These are phyloP conservation scores for Uloborus diversus DNA, from an alignment of 1,140 invertebrate species.

Conservation along the genomic window DNA sequence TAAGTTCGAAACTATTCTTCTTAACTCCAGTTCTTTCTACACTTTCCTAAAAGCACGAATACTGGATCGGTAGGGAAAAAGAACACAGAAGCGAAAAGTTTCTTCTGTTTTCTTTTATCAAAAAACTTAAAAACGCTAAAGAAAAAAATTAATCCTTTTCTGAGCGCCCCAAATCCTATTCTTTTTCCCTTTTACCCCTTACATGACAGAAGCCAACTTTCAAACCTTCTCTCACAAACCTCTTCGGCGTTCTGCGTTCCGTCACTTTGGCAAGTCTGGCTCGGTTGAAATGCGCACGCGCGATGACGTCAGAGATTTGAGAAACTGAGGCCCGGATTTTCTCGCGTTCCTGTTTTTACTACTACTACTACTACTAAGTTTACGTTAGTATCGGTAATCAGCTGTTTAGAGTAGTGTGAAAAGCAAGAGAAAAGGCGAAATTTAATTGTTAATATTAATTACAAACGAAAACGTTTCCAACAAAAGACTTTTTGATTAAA, in stretches of 20 bases:
- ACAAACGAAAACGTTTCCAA: neutral
- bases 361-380: conserved; percentile 51
- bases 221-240: conserved; percentile 22
- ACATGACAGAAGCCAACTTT: conserved; percentile 17
- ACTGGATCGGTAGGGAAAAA: too few relatives aligned
- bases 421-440: neutral
- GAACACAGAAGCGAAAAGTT: neutral
- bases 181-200: conserved; percentile 19
- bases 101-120: neutral
- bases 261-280: conserved; percentile 45
- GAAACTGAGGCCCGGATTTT: conserved; percentile 31
- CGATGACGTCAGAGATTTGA: conserved; percentile 13
- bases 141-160: conserved; percentile 9
- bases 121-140: conserved; percentile 3
- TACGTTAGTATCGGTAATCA: conserved; percentile 34
- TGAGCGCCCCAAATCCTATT: conserved; percentile 3
- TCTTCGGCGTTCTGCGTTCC: conserved; percentile 31
- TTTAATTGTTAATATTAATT: neutral
- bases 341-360: too few relatives aligned
- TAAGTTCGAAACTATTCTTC: conserved; percentile 26
- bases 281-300: conserved; percentile 10
- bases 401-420: conserved; percentile 12
- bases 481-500: neutral
- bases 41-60: neutral
- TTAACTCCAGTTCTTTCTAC: neutral